Evolutionary conservation across 2,113 vertebrate species (phyloP).

Genomic region (Danionella cerebrum): DNA sequence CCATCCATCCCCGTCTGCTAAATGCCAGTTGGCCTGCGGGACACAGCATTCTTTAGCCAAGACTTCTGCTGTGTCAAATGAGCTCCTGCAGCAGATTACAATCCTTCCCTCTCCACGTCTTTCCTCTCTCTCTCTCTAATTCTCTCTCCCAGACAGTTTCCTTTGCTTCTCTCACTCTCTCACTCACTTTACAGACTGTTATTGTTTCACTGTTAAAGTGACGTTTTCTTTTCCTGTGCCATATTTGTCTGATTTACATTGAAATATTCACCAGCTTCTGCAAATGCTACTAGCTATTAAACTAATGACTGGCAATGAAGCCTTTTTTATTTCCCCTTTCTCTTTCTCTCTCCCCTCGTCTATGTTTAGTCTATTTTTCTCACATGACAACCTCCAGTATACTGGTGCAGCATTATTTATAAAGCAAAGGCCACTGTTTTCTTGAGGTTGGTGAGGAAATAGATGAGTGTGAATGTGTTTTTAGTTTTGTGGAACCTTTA

Average conservation of each 20-base stretch:
- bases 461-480: neutral
- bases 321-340: neutral
- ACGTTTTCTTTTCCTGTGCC: slow-evolving; percentile 5
- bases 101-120: neutral
- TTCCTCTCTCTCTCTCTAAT: neutral
- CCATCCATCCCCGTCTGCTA: slow-evolving; percentile 8
- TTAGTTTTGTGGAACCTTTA: neutral
- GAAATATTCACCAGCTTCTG: too few relatives aligned
- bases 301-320: neutral
- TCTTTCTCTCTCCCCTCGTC: neutral
- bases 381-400: neutral
- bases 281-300: too few relatives aligned
- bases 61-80: neutral
- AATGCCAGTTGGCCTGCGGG: slow-evolving; percentile 11
- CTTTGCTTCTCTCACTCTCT: neutral
- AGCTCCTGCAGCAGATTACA: slow-evolving; percentile 7
- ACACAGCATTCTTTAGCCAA: slow-evolving; percentile 29
- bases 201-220: slow-evolving; percentile 8
- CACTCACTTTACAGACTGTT: neutral
- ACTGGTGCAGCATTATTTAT: neutral
- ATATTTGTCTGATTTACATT: neutral
- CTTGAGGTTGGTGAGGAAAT: neutral
- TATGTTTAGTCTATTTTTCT: neutral
- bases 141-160: neutral
- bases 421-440: neutral